Evolutionary conservation across 2,888 invertebrate genomes (phyloP).

Genomic region (Thelaira solivaga): DNA sequence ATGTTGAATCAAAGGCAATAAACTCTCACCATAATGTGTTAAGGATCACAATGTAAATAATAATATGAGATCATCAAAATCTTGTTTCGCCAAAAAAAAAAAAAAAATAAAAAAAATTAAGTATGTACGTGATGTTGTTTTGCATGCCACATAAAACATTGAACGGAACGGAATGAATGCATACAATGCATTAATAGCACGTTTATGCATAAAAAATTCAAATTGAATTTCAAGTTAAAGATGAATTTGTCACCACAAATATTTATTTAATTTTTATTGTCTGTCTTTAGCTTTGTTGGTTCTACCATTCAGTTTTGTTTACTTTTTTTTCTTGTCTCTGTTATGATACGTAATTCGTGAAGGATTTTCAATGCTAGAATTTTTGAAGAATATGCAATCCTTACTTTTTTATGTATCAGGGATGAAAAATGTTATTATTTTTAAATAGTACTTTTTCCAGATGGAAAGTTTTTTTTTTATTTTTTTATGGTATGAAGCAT

Average conservation of each 20-base stretch:
- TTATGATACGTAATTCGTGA: slow-evolving; percentile 38
- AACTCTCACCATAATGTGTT: not conserved
- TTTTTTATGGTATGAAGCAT: too few species aligned
- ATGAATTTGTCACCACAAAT: slow-evolving; percentile 23
- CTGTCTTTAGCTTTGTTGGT: slow-evolving; percentile 14
- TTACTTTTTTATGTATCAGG: too few species aligned
- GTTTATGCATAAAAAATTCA: slow-evolving; percentile 24
- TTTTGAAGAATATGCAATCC: too few species aligned
- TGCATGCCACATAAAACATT: not conserved
- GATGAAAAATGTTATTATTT: too few species aligned
- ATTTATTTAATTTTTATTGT: not conserved
- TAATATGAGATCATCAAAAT: slow-evolving; percentile 36
- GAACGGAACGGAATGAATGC: not conserved
- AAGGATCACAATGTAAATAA: slow-evolving; percentile 34
- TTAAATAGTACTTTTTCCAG: too few species aligned
- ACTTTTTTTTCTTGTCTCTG: not conserved
- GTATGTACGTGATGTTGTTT: slow-evolving; percentile 46
- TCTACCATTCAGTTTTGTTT: slow-evolving; percentile 1
- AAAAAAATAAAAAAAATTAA: slow-evolving; percentile 11
- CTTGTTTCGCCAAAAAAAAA: not conserved
- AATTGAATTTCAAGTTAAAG: slow-evolving; percentile 23
- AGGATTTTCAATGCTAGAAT: too few species aligned
- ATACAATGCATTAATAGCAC: slow-evolving; percentile 26
- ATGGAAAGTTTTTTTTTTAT: too few species aligned
- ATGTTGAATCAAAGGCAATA: not conserved